Evolutionary conservation across 2,113 vertebrate species (phyloP).

Genomic region (Petaurus breviceps): DNA sequence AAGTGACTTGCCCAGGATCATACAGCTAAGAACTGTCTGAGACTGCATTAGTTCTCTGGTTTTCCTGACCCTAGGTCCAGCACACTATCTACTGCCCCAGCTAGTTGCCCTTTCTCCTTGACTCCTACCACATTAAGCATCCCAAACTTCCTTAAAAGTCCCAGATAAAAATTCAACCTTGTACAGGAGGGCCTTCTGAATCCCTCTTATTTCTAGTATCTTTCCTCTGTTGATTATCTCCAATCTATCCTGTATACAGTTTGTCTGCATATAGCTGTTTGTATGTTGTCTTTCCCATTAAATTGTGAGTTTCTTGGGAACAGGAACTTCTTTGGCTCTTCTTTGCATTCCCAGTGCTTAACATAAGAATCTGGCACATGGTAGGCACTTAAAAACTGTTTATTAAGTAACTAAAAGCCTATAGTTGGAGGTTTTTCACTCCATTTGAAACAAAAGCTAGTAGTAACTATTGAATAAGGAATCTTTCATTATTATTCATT

Average conservation of each 20-base stretch:
- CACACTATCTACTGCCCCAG: neutral
- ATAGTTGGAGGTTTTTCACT: neutral
- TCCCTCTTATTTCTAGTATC: neutral
- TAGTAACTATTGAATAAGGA: neutral
- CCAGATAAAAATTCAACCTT: neutral
- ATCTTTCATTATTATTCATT: constrained; percentile 46
- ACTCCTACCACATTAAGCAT: neutral
- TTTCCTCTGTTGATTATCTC: neutral
- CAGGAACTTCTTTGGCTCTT: neutral
- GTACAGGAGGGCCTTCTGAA: neutral
- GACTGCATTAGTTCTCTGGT: no score
- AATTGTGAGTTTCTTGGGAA: neutral
- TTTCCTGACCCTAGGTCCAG: no score
- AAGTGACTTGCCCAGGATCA: no score
- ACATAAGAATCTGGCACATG: neutral
- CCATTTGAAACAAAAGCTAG: constrained; percentile 59
- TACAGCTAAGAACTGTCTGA: no score
- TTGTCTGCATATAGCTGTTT: neutral
- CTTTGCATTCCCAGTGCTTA: neutral
- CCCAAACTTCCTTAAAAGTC: constrained; percentile 7
- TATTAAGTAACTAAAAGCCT: neutral
- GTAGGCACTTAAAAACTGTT: neutral
- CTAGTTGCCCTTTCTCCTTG: neutral
- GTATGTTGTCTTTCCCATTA: neutral
- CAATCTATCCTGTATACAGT: neutral